phyloP scores from a whole-genome alignment of 2,113 vertebrate genomes.

The Ophiodon elongatus region DNA sequence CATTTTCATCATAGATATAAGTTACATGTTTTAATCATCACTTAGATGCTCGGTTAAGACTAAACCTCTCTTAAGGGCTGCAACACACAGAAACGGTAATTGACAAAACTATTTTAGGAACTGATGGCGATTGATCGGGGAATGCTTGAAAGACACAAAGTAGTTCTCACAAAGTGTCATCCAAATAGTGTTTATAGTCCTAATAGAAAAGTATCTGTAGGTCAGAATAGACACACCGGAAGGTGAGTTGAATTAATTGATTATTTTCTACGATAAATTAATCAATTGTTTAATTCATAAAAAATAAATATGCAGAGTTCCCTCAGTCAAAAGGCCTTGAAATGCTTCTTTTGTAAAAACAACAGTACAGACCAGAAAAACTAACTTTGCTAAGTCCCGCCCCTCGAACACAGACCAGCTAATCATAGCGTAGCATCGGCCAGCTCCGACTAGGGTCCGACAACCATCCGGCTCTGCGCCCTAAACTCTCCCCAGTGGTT shows the following conservation, averaged over 20 bases:
- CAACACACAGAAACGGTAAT: too few species aligned
- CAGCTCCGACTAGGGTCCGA: too few species aligned
- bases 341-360: background rate
- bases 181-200: background rate
- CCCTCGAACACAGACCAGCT: too few species aligned
- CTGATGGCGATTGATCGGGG: too few species aligned
- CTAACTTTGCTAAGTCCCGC: too few species aligned
- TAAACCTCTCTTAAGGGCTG: background rate
- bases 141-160: background rate
- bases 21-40: background rate
- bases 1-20: background rate
- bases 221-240: background rate
- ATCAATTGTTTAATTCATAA: background rate
- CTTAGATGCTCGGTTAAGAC: background rate
- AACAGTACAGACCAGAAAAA: too few species aligned
- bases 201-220: background rate
- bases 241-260: background rate
- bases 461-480: too few species aligned
- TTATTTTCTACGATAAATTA: background rate
- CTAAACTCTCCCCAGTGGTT: too few species aligned
- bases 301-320: background rate
- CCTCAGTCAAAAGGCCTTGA: background rate
- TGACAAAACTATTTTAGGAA: too few species aligned
- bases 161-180: background rate
- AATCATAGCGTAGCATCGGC: too few species aligned